phyloP scores from a whole-genome alignment of 2,888 invertebrate genomes.

The Athalia cordata region DNA sequence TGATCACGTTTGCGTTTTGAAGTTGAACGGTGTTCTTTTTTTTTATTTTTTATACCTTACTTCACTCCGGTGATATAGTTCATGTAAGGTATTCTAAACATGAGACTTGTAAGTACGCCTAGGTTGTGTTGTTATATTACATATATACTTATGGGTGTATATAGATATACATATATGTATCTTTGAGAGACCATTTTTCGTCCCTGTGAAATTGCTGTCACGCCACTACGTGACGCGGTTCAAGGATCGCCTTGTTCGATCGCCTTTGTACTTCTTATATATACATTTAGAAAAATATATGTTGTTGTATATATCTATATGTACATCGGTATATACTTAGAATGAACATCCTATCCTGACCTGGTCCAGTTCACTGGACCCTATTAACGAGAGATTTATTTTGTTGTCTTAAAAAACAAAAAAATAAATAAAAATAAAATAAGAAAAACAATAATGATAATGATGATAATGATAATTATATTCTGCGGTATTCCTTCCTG shows the following conservation, averaged over 20 bases:
- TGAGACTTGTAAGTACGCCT: neutral
- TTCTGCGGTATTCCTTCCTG: too few relatives aligned
- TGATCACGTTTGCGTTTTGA: constrained; percentile 1
- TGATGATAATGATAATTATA: too few relatives aligned
- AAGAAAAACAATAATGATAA: too few relatives aligned
- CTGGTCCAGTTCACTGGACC: constrained; percentile 12
- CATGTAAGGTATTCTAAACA: neutral
- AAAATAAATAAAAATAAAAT: too few relatives aligned
- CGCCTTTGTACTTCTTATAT: too few relatives aligned
- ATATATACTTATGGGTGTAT: too few relatives aligned
- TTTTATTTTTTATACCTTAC: too few relatives aligned
- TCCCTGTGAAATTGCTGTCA: constrained; percentile 29
- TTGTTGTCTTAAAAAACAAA: neutral
- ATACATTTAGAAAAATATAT: too few relatives aligned
- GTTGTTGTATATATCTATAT: neutral
- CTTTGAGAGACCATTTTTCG: constrained; percentile 15
- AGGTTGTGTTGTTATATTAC: neutral
- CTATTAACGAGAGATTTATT: neutral
- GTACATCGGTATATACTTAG: neutral
- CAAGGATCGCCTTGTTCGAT: neutral
- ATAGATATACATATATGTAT: neutral
- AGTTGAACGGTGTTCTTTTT: neutral
- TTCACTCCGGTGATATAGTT: neutral
- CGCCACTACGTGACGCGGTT: constrained; percentile 28
- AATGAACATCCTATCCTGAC: neutral